Evolutionary conservation across 1,140 invertebrate genomes (phyloP).

Genomic region (Catajapyx aquilonaris): DNA sequence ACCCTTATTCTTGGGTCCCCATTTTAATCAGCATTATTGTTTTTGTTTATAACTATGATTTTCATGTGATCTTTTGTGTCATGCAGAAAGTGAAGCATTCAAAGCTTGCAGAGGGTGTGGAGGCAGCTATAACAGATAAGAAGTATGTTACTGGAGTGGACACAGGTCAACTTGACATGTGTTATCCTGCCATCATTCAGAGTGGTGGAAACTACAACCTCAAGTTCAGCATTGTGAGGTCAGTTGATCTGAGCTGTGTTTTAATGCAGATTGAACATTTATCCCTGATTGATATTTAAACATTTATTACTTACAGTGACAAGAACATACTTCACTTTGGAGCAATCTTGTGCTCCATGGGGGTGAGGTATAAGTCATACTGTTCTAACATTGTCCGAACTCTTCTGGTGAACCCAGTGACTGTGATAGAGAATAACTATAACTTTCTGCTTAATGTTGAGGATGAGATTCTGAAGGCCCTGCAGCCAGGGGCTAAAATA

Average conservation of each 20-base stretch:
- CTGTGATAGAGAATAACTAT: conserved; percentile 61
- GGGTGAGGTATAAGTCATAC: conserved; percentile 88
- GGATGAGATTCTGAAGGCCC: conserved; percentile 68
- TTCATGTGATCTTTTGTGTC: conserved; percentile 5
- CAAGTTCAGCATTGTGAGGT: conserved; percentile 76
- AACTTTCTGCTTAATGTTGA: conserved; percentile 81
- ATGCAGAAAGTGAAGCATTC: conserved; percentile 80
- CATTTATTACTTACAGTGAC: conserved; percentile 59
- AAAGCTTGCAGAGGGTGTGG: conserved; percentile 86
- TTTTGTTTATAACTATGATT: neutral
- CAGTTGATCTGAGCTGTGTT: neutral
- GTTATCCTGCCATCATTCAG: conserved; percentile 96
- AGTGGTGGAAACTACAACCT: conserved; percentile 92
- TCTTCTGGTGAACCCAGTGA: conserved; percentile 85
- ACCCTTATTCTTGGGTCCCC: too few relatives aligned
- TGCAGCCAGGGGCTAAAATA: conserved; percentile 65
- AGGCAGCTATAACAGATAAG: conserved; percentile 72
- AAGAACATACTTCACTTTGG: conserved; percentile 91
- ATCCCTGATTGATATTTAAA: too few relatives aligned
- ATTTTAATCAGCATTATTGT: too few relatives aligned
- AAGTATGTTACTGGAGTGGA: conserved; percentile 86
- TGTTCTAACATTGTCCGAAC: conserved; percentile 97
- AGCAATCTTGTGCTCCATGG: conserved; percentile 84
- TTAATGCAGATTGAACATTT: too few relatives aligned
- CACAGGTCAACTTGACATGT: conserved; percentile 75